These are phyloP conservation scores for Chloebia gouldiae DNA, from an alignment of 2,113 vertebrate genomes.

Conservation along the genomic window DNA sequence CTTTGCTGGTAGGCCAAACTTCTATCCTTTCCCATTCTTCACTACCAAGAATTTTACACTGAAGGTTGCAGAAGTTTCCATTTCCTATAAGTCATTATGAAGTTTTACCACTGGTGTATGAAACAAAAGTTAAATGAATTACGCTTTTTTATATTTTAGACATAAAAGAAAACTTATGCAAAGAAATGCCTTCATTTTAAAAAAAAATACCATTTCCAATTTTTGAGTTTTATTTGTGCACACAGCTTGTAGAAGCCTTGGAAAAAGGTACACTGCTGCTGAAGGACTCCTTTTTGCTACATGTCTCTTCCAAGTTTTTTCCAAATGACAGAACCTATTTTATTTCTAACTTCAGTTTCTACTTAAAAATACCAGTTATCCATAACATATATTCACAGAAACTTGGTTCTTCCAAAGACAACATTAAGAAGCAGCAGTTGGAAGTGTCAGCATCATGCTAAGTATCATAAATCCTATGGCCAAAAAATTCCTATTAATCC, in stretches of 20 bases:
- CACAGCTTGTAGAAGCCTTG: background rate
- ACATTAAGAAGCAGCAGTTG: background rate
- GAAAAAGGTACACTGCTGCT: background rate
- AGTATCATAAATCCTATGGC: background rate
- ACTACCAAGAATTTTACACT: background rate
- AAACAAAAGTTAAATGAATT: background rate
- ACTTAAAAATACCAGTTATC: background rate
- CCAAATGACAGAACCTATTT: background rate
- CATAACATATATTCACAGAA: background rate
- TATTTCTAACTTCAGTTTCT: background rate
- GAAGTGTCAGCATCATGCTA: background rate
- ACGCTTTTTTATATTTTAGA: background rate
- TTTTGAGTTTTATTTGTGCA: background rate
- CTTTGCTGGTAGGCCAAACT: background rate
- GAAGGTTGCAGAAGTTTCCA: background rate
- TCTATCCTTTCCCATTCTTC: background rate
- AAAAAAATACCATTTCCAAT: background rate
- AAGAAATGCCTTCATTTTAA: background rate
- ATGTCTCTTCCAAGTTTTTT: background rate
- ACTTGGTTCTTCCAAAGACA: background rate
- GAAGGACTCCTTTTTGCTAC: background rate
- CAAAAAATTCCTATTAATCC: background rate
- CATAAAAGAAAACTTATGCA: background rate
- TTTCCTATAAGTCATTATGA: background rate
- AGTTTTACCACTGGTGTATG: background rate